Evolutionary conservation across 1,140 invertebrate species (phyloP).

Genomic region (Apis dorsata): DNA sequence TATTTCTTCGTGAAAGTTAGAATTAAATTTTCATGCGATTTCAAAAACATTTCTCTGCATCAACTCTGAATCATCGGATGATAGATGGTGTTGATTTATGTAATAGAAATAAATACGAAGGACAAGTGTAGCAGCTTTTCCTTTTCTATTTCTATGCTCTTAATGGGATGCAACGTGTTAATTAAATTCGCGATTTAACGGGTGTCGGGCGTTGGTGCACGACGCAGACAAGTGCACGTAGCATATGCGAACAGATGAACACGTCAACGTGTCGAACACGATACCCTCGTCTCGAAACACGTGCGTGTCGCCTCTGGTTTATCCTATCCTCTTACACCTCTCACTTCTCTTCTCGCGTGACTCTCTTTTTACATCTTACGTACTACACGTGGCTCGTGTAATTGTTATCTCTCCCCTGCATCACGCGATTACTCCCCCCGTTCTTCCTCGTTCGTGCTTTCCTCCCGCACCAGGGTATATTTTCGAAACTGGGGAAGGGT

Average conservation of each 20-base stretch:
- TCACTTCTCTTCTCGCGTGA: conserved; percentile 37
- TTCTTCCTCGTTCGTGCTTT: background rate
- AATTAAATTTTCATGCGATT: too few species aligned
- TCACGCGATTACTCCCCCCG: background rate
- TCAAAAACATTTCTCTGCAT: too few species aligned
- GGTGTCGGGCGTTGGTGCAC: conserved; percentile 19
- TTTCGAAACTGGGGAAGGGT: background rate
- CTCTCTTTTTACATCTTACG: conserved; percentile 34
- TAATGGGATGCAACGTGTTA: conserved; percentile 39
- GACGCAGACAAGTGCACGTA: conserved; percentile 26
- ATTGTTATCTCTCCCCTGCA: conserved; percentile 62
- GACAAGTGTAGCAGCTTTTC: background rate
- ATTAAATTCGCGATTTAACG: conserved; percentile 50
- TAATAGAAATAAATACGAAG: too few species aligned
- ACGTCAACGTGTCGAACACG: conserved; percentile 36
- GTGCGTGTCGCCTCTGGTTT: conserved; percentile 42
- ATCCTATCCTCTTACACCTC: conserved; percentile 48
- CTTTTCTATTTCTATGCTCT: background rate
- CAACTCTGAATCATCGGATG: too few species aligned
- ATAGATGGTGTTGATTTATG: too few species aligned
- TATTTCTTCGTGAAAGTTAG: too few species aligned
- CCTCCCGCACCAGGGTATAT: too few species aligned
- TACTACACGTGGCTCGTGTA: conserved; percentile 31
- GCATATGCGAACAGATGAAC: conserved; percentile 23
- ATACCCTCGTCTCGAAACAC: conserved; percentile 38